Evolutionary conservation across 2,797 vertebrate genomes (phyloP).

Genomic region (Gallinago solitaria): DNA sequence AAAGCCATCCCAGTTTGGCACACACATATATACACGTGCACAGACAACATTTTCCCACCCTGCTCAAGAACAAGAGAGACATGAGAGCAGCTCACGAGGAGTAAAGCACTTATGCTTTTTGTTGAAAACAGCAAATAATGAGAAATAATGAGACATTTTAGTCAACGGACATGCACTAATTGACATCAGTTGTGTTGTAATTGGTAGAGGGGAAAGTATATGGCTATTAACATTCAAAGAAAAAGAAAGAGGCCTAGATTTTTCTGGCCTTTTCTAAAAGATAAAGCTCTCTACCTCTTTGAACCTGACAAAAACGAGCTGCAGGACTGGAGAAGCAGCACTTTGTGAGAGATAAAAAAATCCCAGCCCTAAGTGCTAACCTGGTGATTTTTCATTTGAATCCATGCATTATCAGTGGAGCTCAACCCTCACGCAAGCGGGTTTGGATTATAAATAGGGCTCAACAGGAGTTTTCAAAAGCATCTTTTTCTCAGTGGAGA

Average conservation of each 20-base stretch:
- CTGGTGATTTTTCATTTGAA: background rate
- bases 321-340: background rate
- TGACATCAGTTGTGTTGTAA: background rate
- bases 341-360: background rate
- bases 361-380: background rate
- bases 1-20: background rate
- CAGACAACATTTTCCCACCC: background rate
- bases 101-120: background rate
- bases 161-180: background rate
- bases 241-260: background rate
- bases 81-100: background rate
- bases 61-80: background rate
- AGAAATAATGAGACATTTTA: background rate
- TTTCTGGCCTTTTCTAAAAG: background rate
- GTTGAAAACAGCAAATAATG: background rate
- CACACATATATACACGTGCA: fast-evolving
- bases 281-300: background rate
- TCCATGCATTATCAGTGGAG: background rate
- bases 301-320: background rate
- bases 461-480: background rate
- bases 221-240: background rate
- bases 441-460: background rate
- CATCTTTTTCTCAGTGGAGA: background rate
- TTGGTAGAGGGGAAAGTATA: background rate
- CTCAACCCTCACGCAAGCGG: background rate